A percentile compares a stretch with the other conserved stretches of the same genome.
Conservation (phyloP, 2,113 vertebrate species). For the Anarhynchus alexandrinus region DNA sequence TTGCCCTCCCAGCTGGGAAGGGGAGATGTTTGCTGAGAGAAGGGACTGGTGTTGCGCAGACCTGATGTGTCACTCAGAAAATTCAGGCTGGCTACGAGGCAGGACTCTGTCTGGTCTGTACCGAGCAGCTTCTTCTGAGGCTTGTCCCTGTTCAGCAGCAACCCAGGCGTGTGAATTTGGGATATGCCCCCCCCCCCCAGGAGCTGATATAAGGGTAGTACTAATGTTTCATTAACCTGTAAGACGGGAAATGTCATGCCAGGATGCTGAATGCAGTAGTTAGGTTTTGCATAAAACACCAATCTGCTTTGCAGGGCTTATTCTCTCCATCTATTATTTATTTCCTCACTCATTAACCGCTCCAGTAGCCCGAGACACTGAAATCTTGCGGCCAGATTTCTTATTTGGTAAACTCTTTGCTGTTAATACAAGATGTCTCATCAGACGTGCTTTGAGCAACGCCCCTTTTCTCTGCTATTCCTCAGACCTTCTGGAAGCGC, state of each 20-base stretch:
- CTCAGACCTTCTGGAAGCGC: neutral
- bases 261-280: fast-evolving
- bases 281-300: neutral
- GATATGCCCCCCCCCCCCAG: fast-evolving
- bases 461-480: neutral
- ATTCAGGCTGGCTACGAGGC: too few relatives aligned
- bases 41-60: neutral
- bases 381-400: conserved; percentile 2
- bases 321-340: neutral
- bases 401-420: neutral
- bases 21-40: neutral
- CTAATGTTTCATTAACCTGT: neutral
- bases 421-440: neutral
- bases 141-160: too few relatives aligned
- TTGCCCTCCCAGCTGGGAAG: neutral
- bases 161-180: neutral
- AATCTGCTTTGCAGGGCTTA: neutral
- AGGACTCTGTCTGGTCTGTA: too few relatives aligned
- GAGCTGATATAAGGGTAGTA: fast-evolving
- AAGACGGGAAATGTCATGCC: neutral
- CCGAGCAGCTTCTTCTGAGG: too few relatives aligned
- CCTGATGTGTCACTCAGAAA: too few relatives aligned
- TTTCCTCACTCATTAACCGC: neutral
- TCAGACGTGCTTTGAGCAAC: neutral
- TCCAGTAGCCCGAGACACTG: neutral